Percentiles rank a stretch among this genome's conserved stretches.
phyloP scores from a whole-genome alignment of 92 coral and sea anemone genomes.

The Umimayanthus chanpuru region DNA sequence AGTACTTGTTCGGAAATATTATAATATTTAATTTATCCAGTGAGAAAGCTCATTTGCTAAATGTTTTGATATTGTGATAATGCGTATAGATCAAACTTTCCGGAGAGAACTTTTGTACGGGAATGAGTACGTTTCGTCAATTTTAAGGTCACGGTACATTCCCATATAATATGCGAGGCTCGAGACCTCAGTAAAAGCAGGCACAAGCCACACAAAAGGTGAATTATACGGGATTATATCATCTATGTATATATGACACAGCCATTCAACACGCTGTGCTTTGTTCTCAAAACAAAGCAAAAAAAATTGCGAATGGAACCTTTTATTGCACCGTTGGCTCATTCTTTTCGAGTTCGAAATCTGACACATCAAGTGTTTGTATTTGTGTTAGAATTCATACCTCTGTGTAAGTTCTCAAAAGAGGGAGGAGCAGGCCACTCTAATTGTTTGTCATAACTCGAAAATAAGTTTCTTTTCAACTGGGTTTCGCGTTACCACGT shows the following conservation, averaged over 20 bases:
- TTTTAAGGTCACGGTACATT: no score
- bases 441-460: background rate
- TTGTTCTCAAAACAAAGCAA: conserved; percentile 25
- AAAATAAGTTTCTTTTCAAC: background rate
- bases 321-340: background rate
- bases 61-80: background rate
- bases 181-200: background rate
- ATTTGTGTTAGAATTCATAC: background rate
- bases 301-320: background rate
- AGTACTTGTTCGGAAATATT: background rate
- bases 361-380: conserved; percentile 6
- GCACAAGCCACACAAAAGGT: background rate
- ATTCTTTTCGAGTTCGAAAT: background rate
- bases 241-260: background rate
- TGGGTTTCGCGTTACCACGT: conserved; percentile 9
- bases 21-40: background rate
- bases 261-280: background rate
- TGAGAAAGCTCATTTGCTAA: background rate
- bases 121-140: background rate
- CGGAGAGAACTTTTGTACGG: background rate
- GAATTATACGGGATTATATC: no score
- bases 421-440: background rate
- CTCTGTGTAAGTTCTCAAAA: background rate
- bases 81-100: background rate
- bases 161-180: background rate